Evolutionary conservation across 2,113 vertebrate species (phyloP).

Genomic region (Siphamia tubifer): DNA sequence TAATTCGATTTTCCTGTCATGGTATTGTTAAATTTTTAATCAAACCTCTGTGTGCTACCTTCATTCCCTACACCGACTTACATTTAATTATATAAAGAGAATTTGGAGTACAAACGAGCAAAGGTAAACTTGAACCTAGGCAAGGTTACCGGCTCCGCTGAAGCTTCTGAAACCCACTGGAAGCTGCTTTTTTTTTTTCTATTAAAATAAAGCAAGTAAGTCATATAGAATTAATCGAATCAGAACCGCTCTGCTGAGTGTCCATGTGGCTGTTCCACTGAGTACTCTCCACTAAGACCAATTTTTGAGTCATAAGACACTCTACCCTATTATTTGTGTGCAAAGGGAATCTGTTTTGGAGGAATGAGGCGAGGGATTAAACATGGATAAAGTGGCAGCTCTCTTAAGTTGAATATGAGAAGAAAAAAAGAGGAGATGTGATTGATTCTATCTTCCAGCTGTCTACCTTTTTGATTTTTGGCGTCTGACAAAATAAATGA

Average conservation of each 20-base stretch:
- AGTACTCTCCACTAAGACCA: conserved; percentile 30
- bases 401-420: conserved; percentile 16
- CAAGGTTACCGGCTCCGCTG: conserved; percentile 7
- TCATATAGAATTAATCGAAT: conserved; percentile 24
- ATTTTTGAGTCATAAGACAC: conserved; percentile 43
- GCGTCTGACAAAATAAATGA: conserved; percentile 24
- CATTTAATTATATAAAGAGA: conserved; percentile 51
- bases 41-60: conserved; percentile 44
- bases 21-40: conserved; percentile 66
- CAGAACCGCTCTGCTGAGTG: conserved; percentile 28
- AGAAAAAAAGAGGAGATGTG: neutral
- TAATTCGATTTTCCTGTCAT: conserved; percentile 63
- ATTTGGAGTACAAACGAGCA: conserved; percentile 16
- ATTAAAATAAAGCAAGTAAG: conserved; percentile 13
- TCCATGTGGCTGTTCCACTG: conserved; percentile 3
- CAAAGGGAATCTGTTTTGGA: conserved; percentile 24
- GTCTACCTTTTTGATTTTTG: conserved; percentile 23
- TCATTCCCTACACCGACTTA: conserved; percentile 27
- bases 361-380: conserved; percentile 38
- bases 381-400: conserved; percentile 43
- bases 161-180: conserved; percentile 37
- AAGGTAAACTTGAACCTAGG: conserved; percentile 36
- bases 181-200: conserved; percentile 12
- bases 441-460: conserved; percentile 27
- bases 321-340: conserved; percentile 29